These are phyloP conservation scores for Artibeus lituratus DNA, from an alignment of 2,797 vertebrate species.

Conservation along the genomic window DNA sequence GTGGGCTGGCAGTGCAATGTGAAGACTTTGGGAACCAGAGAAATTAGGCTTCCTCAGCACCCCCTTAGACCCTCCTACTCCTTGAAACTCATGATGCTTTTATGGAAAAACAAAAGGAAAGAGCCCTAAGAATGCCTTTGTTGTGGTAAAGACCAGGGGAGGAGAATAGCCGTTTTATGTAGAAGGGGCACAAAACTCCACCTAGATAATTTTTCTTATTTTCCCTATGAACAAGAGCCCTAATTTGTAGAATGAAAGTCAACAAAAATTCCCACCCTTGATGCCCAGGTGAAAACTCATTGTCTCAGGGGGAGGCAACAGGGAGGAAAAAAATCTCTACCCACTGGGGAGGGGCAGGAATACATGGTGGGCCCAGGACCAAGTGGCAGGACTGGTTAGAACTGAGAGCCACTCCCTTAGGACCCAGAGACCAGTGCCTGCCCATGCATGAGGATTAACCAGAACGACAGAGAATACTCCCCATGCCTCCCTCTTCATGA, in stretches of 20 bases:
- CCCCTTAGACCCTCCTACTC: not conserved
- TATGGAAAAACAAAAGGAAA: not conserved
- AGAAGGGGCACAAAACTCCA: not conserved
- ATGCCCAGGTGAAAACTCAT: not conserved
- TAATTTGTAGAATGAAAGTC: not conserved
- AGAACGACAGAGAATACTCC: not conserved
- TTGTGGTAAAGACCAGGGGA: not conserved
- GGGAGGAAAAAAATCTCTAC: not conserved
- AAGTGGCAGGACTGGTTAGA: not conserved
- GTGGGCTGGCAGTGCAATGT: not conserved
- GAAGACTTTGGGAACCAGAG: not conserved
- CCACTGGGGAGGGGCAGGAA: not conserved
- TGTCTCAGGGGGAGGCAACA: not conserved
- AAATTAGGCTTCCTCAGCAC: not conserved
- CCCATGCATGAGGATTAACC: not conserved
- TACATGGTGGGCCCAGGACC: not conserved
- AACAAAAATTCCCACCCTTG: not conserved
- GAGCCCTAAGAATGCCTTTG: not conserved
- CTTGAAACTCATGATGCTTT: not conserved
- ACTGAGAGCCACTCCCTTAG: not conserved
- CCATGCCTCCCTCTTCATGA: not conserved
- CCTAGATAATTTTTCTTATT: not conserved
- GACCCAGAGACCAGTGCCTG: not conserved
- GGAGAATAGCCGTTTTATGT: not conserved
- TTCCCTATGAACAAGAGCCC: not conserved